These are phyloP conservation scores for Gila orcuttii DNA, from an alignment of 2,113 vertebrate genomes.

Conservation along the genomic window DNA sequence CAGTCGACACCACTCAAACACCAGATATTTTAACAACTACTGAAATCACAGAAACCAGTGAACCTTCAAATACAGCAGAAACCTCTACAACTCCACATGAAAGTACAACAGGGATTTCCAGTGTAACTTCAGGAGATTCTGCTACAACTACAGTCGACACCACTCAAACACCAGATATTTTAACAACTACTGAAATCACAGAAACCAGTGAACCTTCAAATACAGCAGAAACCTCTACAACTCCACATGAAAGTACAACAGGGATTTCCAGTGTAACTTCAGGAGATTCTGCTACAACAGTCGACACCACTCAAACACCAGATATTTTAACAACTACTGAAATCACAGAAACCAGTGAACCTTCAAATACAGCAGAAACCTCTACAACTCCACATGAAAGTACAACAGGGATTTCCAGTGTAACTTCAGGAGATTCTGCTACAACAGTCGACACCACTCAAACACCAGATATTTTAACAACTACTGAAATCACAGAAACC, in stretches of 20 bases:
- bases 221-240: background rate
- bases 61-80: background rate
- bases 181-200: background rate
- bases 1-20: background rate
- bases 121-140: background rate
- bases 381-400: background rate
- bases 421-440: background rate
- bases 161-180: background rate
- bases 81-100: background rate
- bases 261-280: background rate
- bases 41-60: background rate
- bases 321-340: background rate
- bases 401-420: background rate
- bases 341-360: background rate
- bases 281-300: background rate
- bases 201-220: background rate
- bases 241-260: background rate
- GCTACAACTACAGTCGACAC: background rate
- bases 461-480: background rate
- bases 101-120: background rate
- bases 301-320: background rate
- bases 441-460: background rate
- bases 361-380: background rate
- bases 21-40: background rate
- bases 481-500: background rate